Base-by-base conservation (phyloP, 2,888 invertebrate genomes). In the Autographa pulchrina region DNA sequence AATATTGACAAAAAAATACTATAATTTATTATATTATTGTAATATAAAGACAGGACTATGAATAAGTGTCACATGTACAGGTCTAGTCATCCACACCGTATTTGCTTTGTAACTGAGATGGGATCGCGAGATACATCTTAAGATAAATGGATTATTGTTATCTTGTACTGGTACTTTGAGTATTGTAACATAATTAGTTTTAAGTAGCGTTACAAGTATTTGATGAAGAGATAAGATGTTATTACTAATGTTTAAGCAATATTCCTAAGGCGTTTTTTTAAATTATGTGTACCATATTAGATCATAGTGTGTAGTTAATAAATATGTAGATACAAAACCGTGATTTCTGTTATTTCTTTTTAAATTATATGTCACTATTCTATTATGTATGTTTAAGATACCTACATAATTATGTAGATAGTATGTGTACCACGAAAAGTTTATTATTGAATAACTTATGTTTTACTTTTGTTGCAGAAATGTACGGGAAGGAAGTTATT, bases 91-190 rank as follows among this genome's bases (percentile, higher is more conserved):
- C 86, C 82, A 80, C 80, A 74, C 83, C 78, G 70, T 86, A 85
- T 90, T 89, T 86, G 84, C 84, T 89, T 87, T 86, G 87, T 88
- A 81, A 77, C 78, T 64, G 84, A 78, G 89, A 88, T 87, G 82
- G 62, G 61, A 89, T 91, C 90, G 80, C 43, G 20, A 84, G 89
- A 90, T 90, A 81, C 72, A 83, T 90, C 88, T 80, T 16, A 80
- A 85, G 89, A 90, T 91, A 85, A 81, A 79, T 80, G 62, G 70
- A 70, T 71, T 75, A 84, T 88, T 84, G 75, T 86, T 78, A 85
- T 88, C 78, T 74, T 81, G 84, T 82, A 82, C 77, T 80, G 81
- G 81, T 79, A 78, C 72, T 75, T 77, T 61, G 74, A 75, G 62
- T 74, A 72, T 73, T 68, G 69, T 72, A 75, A 74, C 80, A 80